Percentiles rank a stretch among this genome's conserved stretches.
phyloP scores from a whole-genome alignment of 92 coral and sea anemone species.

The Zoanthus sansibaricus region DNA sequence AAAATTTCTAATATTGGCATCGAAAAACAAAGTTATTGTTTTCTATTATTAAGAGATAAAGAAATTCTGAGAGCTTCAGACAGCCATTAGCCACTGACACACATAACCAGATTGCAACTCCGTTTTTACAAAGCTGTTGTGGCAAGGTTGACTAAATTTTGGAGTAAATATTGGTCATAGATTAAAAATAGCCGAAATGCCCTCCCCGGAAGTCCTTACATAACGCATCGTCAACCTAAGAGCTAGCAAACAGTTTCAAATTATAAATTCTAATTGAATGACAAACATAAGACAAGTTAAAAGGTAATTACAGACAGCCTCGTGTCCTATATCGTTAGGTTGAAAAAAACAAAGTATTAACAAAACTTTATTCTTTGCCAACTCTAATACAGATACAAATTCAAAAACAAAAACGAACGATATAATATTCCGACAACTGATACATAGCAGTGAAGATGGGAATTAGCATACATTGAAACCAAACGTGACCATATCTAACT shows the following conservation, averaged over 20 bases:
- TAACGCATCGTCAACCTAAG: background rate
- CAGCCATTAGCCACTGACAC: background rate
- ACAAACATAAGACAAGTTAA: background rate
- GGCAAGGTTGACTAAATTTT: background rate
- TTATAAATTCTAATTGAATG: background rate
- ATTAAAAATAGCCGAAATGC: background rate
- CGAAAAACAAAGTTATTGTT: background rate
- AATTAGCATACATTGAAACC: conserved; percentile 2
- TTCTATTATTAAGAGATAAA: background rate
- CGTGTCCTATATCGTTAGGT: background rate
- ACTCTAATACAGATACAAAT: background rate
- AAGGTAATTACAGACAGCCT: background rate
- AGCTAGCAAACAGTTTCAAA: conserved; percentile 1
- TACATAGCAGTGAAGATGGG: background rate
- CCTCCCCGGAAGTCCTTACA: conserved; percentile 26
- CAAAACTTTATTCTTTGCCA: background rate
- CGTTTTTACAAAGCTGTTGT: background rate
- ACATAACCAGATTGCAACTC: background rate
- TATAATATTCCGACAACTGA: background rate
- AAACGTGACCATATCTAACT: conserved; percentile 16
- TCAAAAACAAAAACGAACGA: background rate
- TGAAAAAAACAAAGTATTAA: background rate
- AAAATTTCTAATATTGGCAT: background rate
- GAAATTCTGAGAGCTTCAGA: background rate
- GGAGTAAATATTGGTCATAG: background rate